phyloP scores from a whole-genome alignment of 2,797 vertebrate genomes.

The Syngnathus acus region DNA sequence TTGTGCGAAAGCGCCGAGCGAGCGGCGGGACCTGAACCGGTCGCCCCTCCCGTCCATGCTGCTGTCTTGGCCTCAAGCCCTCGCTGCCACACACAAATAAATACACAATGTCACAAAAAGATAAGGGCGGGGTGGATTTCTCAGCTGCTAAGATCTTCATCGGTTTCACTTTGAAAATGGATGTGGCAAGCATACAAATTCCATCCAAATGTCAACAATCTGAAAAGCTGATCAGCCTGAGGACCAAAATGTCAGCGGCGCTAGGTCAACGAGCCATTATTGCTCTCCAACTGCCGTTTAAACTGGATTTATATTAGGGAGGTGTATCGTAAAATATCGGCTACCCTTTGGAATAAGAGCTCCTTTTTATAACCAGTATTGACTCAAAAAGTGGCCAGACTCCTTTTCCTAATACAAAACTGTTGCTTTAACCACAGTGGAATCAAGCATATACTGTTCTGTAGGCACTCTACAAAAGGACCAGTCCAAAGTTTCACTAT shows the following conservation, averaged over 20 bases:
- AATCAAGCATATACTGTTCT: not conserved
- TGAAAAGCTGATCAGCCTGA: not conserved
- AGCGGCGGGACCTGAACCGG: slow-evolving; percentile 23
- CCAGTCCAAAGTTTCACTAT: not conserved
- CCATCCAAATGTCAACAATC: not conserved
- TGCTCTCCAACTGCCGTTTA: not conserved
- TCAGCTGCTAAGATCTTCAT: not conserved
- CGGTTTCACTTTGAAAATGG: not conserved
- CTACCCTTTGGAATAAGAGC: not conserved
- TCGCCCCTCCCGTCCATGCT: slow-evolving; percentile 24
- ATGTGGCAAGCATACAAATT: not conserved
- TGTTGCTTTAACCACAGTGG: not conserved
- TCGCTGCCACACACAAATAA: slow-evolving; percentile 7
- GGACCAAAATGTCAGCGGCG: not conserved
- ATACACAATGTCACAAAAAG: not conserved
- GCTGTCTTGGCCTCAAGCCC: slow-evolving; percentile 20
- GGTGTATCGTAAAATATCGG: not conserved
- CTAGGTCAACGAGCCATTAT: not conserved
- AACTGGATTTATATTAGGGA: not conserved
- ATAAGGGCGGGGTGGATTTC: not conserved
- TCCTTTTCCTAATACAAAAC: not conserved
- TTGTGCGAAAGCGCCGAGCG: slow-evolving; percentile 35
- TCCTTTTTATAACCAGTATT: not conserved
- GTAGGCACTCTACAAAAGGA: not conserved
- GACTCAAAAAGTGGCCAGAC: not conserved